Evolutionary conservation across 2,888 invertebrate genomes (phyloP), one percentile per base, ranked within the genome.

Genomic region (Megamerina dolium): DNA sequence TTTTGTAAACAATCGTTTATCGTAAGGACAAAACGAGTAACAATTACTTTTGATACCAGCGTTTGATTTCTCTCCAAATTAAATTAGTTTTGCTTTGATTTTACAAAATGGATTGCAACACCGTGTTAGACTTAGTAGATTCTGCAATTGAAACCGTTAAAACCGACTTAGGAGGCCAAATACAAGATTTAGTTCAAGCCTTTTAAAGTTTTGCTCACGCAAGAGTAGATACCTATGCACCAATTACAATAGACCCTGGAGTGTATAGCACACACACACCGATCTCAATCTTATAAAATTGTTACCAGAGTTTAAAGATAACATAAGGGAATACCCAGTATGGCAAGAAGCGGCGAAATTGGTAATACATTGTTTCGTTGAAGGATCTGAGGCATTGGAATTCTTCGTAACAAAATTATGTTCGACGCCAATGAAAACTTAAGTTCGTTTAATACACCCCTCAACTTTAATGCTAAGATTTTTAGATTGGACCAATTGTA

Each of bases 341-440:
- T 38, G 38, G 38, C n/a, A n/a, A n/a, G n/a, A 38, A 27, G 19
- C 27, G 12, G 31, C 38, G 20, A 39, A 39, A 39, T 39, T 39
- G n/a, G 38, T 31, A 31, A 16, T 39, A 30, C 18, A 31, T 20
- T 39, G 13, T 17, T 39, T 30, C 21, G 26, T 21, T 17, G 31
- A 39, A 31, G 38, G 38, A 14, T 39, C 42, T 20, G 42, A 42
- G 42, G 23, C 30, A 42, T 42, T 31, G 42, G 37, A 30, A 42
- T 42, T 37, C 17, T 39, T 13, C 30, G 38, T 12, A 39, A 39
- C 26, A 37, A 37, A 42, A 36, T 37, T 21, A 42, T 31, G 26
- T 16, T 19, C 10, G 31, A 36, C 3, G 42, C 37, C n/a, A 42
- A 42, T 10, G 37, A 36, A 42, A 42, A 36, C 20, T 31, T 42